A percentile compares a stretch with the other conserved stretches of the same genome.
Conservation (phyloP, 2,113 vertebrate species). For the Zootoca vivipara region DNA sequence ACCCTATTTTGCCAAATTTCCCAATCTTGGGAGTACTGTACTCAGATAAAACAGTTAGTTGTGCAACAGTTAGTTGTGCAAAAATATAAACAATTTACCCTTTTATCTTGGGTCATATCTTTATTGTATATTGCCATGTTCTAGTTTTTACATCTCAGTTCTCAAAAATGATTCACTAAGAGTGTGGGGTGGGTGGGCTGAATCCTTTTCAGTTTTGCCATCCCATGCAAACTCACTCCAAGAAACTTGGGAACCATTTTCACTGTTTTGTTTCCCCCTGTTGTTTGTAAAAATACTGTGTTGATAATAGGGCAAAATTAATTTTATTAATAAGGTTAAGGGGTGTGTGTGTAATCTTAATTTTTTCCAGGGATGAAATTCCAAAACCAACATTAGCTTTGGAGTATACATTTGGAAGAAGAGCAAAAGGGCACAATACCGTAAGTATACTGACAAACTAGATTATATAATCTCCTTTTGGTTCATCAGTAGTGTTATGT, state of each 20-base stretch:
- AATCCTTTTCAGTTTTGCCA: not conserved
- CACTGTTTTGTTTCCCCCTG: not conserved
- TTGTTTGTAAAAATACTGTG: not conserved
- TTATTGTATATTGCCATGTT: not conserved
- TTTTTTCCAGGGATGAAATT: conserved; percentile 83
- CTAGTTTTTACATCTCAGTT: not conserved
- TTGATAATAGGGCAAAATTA: conserved; percentile 19
- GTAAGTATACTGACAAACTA: conserved; percentile 73
- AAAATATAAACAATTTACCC: not conserved
- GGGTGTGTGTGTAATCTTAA: conserved; percentile 6
- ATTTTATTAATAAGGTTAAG: not conserved
- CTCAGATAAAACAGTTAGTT: not conserved
- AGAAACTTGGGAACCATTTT: not conserved
- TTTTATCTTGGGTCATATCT: not conserved
- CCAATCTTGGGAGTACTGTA: not conserved
- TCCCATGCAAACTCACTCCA: not conserved
- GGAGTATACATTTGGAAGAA: conserved; percentile 94
- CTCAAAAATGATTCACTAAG: not conserved
- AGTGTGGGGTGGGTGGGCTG: too few relatives aligned
- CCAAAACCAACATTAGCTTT: conserved; percentile 92
- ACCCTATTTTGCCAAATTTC: not conserved
- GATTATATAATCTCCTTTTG: not conserved
- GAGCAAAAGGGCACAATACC: conserved; percentile 86
- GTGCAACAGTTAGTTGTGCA: too few relatives aligned
- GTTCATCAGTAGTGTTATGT: not conserved